phyloP scores from a whole-genome alignment of 1,140 invertebrate genomes.

The Andrena cerasifolii region DNA sequence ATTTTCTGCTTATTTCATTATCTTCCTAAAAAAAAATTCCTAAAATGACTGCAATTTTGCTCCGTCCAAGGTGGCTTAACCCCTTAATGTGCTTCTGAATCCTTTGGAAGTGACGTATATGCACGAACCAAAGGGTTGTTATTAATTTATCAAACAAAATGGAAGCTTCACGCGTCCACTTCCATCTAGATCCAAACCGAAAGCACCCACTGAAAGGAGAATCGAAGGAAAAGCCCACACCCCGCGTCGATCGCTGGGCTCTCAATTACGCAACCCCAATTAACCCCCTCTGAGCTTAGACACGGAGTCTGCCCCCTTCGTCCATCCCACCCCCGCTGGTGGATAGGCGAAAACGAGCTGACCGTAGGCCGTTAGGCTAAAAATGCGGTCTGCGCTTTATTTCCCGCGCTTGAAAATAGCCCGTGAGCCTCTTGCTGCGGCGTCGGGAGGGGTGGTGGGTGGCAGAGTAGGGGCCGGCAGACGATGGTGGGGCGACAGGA shows the following conservation, averaged over 20 bases:
- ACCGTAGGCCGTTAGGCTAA: slow-evolving; percentile 77
- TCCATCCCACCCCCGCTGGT: slow-evolving; percentile 13
- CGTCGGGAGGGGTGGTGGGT: neutral
- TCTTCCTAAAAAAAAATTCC: too few species aligned
- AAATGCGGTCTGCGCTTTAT: slow-evolving; percentile 79
- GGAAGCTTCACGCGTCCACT: too few species aligned
- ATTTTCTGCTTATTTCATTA: too few species aligned
- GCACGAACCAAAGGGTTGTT: too few species aligned
- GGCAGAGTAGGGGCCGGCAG: neutral
- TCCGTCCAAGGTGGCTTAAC: too few species aligned
- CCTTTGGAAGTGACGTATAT: too few species aligned
- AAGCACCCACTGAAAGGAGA: neutral
- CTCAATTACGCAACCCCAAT: slow-evolving; percentile 52
- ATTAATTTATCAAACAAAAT: too few species aligned
- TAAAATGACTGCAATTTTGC: too few species aligned
- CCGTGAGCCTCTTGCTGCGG: slow-evolving; percentile 61
- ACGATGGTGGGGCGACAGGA: neutral
- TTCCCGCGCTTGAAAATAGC: slow-evolving; percentile 80
- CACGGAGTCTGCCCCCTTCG: slow-evolving; percentile 20
- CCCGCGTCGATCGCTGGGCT: slow-evolving; percentile 12
- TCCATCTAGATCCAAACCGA: too few species aligned
- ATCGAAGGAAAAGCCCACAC: slow-evolving; percentile 12
- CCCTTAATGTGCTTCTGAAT: too few species aligned
- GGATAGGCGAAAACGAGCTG: slow-evolving; percentile 76
- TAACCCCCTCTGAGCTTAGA: slow-evolving; percentile 17